Evolutionary conservation across 2,797 vertebrate species (phyloP).

Genomic region (Pseudopleuronectes americanus): DNA sequence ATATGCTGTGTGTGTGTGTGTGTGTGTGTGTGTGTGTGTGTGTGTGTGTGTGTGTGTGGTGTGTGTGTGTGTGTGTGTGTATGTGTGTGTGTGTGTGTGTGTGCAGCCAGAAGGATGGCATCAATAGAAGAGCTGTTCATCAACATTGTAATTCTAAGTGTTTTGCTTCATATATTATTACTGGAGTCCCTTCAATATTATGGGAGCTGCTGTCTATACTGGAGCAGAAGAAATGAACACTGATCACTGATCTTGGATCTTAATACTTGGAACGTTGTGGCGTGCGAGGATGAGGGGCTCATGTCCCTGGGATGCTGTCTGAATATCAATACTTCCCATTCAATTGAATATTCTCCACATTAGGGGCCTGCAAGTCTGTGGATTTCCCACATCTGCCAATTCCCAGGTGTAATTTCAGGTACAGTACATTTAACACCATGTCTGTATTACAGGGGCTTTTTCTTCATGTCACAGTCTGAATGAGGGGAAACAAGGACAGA

Average conservation of each 20-base stretch:
- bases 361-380: conserved; percentile 17
- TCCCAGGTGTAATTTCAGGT: conserved; percentile 21
- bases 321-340: conserved; percentile 5
- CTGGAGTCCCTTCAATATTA: not conserved
- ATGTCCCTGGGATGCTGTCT: conserved; percentile 60
- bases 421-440: conserved; percentile 1
- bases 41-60: too few species aligned
- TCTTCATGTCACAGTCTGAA: conserved; percentile 3
- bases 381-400: conserved; percentile 26
- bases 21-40: too few species aligned
- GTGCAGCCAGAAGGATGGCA: too few species aligned
- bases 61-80: too few species aligned
- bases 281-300: conserved; percentile 50
- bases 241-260: conserved; percentile 47
- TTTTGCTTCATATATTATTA: conserved; percentile 53
- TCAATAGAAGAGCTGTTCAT: conserved; percentile 63
- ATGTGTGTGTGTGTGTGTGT: too few species aligned
- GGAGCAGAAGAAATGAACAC: conserved; percentile 48
- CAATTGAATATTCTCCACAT: conserved; percentile 31
- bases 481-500: conserved; percentile 10
- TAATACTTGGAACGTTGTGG: conserved; percentile 40
- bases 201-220: not conserved
- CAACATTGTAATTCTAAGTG: conserved; percentile 62
- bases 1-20: too few species aligned
- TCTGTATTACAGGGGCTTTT: conserved; percentile 10